phyloP scores from a whole-genome alignment of 2,113 vertebrate genomes.

The Grammomys dolichurus region DNA sequence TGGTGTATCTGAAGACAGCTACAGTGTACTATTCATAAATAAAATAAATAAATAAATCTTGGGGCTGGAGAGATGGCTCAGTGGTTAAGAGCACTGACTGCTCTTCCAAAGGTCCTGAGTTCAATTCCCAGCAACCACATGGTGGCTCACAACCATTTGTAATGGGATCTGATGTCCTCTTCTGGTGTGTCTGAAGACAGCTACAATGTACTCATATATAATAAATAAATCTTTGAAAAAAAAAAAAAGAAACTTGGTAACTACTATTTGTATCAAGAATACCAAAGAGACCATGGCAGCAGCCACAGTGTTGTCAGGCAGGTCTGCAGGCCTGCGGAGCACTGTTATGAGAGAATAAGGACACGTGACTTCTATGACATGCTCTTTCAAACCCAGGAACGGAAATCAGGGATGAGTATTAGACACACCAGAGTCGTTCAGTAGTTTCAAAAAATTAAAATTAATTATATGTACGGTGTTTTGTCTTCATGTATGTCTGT shows the following conservation, averaged over 20 bases:
- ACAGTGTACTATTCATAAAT: no score
- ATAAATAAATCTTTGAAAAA: no score
- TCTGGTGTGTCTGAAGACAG: no score
- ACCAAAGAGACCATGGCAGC: neutral
- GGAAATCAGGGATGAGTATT: neutral
- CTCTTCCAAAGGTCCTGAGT: no score
- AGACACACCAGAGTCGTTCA: neutral
- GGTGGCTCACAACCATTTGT: no score
- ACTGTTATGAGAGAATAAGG: neutral
- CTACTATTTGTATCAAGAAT: neutral
- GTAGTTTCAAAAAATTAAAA: neutral
- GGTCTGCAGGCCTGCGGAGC: neutral
- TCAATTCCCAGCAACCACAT: no score
- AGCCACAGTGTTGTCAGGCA: neutral
- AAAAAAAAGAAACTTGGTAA: slow-evolving; percentile 51
- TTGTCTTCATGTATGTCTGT: neutral
- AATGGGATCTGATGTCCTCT: no score
- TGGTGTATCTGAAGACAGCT: no score
- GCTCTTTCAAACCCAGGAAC: slow-evolving; percentile 33
- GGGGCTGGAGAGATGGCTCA: no score
- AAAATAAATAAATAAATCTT: no score
- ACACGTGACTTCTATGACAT: neutral
- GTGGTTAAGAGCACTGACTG: no score
- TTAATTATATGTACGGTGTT: neutral
- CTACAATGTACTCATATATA: no score